These are phyloP conservation scores for Melanogrammus aeglefinus DNA, from an alignment of 2,797 vertebrate genomes.

Conservation along the genomic window DNA sequence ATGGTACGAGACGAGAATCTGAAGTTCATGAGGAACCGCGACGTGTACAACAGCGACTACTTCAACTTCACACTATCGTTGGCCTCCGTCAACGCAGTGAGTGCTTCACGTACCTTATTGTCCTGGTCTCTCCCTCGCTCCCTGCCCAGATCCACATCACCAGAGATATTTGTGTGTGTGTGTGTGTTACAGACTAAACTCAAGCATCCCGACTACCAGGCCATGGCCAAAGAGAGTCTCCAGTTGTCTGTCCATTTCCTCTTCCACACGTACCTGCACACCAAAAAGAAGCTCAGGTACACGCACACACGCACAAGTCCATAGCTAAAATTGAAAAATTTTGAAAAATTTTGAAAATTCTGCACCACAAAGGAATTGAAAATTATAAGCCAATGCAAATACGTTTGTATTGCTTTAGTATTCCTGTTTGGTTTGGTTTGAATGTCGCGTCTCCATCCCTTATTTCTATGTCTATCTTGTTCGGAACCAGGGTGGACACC, in stretches of 20 bases:
- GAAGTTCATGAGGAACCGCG: slow-evolving; percentile 98
- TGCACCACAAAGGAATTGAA: background rate
- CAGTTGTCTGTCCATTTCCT: slow-evolving; percentile 95
- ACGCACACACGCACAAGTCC: slow-evolving; percentile 1
- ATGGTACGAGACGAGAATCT: slow-evolving; percentile 98
- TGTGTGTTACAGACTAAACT: slow-evolving; percentile 85
- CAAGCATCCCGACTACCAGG: slow-evolving; percentile 91
- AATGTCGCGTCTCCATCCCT: background rate
- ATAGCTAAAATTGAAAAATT: background rate
- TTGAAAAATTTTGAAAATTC: too few species aligned
- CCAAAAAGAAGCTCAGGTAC: slow-evolving; percentile 98
- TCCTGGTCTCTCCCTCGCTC: background rate
- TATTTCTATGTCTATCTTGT: background rate
- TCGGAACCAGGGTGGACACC: slow-evolving; percentile 85
- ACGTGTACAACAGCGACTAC: slow-evolving; percentile 97
- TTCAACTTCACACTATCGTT: slow-evolving; percentile 97
- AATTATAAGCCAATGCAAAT: background rate
- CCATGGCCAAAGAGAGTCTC: slow-evolving; percentile 94
- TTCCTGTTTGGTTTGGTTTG: too few species aligned
- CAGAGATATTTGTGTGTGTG: background rate
- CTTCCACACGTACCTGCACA: slow-evolving; percentile 95
- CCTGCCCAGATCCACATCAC: background rate
- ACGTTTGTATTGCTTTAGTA: background rate
- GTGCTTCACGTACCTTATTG: slow-evolving; percentile 37
- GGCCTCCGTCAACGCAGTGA: slow-evolving; percentile 92